Evolutionary conservation across 2,113 vertebrate species (phyloP).

Genomic region (Cheilinus undulatus): DNA sequence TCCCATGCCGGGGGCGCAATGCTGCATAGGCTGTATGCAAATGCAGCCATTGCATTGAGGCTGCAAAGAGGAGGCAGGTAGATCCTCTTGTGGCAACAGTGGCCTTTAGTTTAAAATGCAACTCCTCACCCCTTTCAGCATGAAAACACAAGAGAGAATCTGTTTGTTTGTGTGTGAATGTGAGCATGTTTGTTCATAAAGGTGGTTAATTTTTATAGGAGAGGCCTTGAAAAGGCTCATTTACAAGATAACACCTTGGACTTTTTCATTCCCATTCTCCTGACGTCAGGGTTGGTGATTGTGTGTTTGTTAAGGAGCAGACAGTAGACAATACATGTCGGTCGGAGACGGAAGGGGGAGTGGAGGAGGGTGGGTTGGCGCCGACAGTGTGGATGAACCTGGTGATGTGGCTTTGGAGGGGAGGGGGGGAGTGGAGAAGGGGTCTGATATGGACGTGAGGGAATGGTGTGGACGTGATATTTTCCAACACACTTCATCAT

Average conservation of each 20-base stretch:
- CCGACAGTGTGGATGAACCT: conserved; percentile 73
- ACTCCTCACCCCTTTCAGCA: conserved; percentile 19
- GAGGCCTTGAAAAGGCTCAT: conserved; percentile 22
- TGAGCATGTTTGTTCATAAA: neutral
- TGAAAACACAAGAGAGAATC: conserved; percentile 19
- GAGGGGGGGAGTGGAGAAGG: conserved; percentile 73
- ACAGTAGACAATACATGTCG: conserved; percentile 60
- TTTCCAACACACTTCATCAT: conserved; percentile 85
- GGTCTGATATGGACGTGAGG: conserved; percentile 79
- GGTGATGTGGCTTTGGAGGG: conserved; percentile 49
- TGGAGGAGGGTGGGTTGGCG: conserved; percentile 58
- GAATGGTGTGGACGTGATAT: conserved; percentile 77
- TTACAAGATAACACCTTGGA: conserved; percentile 45
- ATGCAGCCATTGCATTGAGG: conserved; percentile 58
- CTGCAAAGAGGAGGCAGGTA: conserved; percentile 46
- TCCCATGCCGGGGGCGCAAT: conserved; percentile 20
- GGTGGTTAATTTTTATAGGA: neutral
- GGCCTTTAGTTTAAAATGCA: conserved; percentile 69
- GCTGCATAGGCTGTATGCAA: conserved; percentile 69
- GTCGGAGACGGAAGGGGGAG: conserved; percentile 36
- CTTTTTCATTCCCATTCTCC: conserved; percentile 37
- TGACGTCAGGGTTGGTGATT: conserved; percentile 67
- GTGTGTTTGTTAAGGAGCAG: conserved; percentile 71
- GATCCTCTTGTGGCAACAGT: conserved; percentile 50
- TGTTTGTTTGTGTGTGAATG: conserved; percentile 11